A percentile compares a stretch with the other conserved stretches of the same genome.
These are phyloP conservation scores for Pandion haliaetus DNA, from an alignment of 2,113 vertebrate genomes.

Conservation along the genomic window DNA sequence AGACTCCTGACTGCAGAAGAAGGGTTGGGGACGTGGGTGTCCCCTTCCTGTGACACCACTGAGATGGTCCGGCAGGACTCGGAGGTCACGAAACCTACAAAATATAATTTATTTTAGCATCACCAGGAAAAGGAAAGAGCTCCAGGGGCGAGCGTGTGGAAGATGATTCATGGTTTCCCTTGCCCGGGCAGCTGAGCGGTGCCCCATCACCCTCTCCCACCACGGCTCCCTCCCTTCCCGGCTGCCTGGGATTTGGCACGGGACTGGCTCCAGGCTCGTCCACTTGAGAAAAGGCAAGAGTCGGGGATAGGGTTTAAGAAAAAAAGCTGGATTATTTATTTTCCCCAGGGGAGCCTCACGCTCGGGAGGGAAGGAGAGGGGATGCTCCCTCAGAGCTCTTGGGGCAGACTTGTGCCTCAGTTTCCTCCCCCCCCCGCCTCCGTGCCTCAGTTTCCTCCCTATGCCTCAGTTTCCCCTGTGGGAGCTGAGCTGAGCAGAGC, in stretches of 20 bases:
- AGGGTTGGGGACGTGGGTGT: background rate
- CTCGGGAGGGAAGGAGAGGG: background rate
- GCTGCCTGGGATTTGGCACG: background rate
- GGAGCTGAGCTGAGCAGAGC: background rate
- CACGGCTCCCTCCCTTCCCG: fast-evolving
- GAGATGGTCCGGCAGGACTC: background rate
- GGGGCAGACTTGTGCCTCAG: background rate
- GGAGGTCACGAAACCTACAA: background rate
- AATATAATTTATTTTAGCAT: background rate
- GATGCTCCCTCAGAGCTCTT: no score
- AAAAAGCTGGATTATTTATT: background rate
- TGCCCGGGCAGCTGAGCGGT: background rate
- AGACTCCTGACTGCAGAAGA: background rate
- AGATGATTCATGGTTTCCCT: background rate
- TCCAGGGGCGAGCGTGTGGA: background rate
- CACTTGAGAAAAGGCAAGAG: background rate
- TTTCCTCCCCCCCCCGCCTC: background rate
- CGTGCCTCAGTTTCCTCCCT: background rate
- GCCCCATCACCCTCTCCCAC: background rate
- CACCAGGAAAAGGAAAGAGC: background rate
- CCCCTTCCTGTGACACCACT: background rate
- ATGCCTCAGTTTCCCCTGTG: background rate
- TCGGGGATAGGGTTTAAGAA: background rate
- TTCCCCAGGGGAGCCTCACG: background rate
- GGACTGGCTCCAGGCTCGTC: fast-evolving